Evolutionary conservation across 2,113 vertebrate species (phyloP).

Genomic region (Cinclus cinclus): DNA sequence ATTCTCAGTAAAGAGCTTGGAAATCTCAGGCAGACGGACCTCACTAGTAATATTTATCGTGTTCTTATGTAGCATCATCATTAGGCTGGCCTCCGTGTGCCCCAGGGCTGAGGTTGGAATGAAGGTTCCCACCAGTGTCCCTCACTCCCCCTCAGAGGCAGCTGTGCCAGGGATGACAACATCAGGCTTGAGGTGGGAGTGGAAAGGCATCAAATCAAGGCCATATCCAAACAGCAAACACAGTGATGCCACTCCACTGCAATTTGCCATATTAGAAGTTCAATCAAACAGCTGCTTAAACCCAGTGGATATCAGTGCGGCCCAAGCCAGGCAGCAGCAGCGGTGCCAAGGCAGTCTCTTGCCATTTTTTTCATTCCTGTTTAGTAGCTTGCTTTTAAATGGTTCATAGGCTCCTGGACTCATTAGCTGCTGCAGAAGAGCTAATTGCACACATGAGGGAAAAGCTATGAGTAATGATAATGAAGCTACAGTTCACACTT

Average conservation of each 20-base stretch:
- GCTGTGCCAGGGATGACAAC: not conserved
- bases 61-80: not conserved
- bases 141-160: not conserved
- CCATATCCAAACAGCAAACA: not conserved
- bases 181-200: not conserved
- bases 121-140: not conserved
- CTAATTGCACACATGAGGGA: not conserved
- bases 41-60: not conserved
- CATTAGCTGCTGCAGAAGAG: slow-evolving; percentile 29
- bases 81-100: not conserved
- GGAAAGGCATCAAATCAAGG: not conserved
- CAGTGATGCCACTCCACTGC: not conserved
- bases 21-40: not conserved
- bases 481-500: not conserved
- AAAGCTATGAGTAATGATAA: slow-evolving; percentile 35
- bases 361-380: not conserved
- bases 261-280: not conserved
- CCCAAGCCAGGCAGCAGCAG: not conserved
- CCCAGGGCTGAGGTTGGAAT: not conserved
- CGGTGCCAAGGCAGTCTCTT: not conserved
- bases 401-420: slow-evolving; percentile 17
- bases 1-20: not conserved
- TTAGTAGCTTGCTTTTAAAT: slow-evolving; percentile 4
- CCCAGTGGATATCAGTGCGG: not conserved
- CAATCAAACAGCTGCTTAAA: not conserved